These are phyloP conservation scores for Struthio camelus DNA, from an alignment of 2,113 vertebrate genomes.

Conservation along the genomic window DNA sequence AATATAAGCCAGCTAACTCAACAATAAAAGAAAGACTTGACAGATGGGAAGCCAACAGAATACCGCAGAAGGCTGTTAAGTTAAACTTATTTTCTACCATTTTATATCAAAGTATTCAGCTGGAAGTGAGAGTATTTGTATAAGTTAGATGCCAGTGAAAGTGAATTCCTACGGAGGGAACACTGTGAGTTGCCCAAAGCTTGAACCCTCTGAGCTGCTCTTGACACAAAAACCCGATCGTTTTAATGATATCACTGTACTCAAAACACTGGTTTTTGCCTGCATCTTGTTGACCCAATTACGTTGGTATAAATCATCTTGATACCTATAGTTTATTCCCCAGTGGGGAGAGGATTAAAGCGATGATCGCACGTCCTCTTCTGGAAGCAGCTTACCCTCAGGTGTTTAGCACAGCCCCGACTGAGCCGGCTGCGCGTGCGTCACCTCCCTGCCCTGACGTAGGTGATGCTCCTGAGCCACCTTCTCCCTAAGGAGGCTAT, in stretches of 20 bases:
- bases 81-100: conserved; percentile 21
- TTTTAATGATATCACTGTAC: not conserved
- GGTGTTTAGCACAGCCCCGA: not conserved
- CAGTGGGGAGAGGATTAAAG: not conserved
- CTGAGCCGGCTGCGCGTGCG: too few species aligned
- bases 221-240: not conserved
- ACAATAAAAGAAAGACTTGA: conserved; percentile 54
- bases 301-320: not conserved
- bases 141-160: not conserved
- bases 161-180: not conserved
- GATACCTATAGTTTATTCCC: not conserved
- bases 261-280: not conserved
- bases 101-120: conserved; percentile 25
- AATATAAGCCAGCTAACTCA: conserved; percentile 35
- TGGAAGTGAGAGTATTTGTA: not conserved
- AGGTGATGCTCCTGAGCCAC: accelerated
- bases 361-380: not conserved
- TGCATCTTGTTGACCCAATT: accelerated
- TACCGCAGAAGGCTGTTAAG: conserved; percentile 31
- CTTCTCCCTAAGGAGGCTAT: not conserved
- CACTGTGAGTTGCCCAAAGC: not conserved
- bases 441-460: not conserved
- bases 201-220: accelerated
- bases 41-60: conserved; percentile 57
- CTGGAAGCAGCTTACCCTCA: not conserved